Conservation (phyloP, 2,888 invertebrate genomes). For the Parascotia fuliginaria region DNA sequence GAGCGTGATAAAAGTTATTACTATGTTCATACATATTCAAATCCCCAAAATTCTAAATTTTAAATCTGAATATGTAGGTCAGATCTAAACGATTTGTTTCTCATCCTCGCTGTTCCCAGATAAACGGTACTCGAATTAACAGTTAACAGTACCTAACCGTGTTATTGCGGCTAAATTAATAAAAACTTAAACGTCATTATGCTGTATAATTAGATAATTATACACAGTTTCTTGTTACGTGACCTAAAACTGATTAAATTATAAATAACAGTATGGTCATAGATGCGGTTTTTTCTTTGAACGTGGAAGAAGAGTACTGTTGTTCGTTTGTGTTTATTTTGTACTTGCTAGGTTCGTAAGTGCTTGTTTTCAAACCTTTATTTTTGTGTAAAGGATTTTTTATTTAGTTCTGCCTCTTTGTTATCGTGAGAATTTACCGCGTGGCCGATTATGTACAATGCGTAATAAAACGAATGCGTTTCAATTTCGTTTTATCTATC, state of each 20-base stretch:
- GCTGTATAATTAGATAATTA: slow-evolving; percentile 15
- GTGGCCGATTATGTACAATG: background rate
- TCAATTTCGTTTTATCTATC: too few species aligned
- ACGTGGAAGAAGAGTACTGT: background rate
- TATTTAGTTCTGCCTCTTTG: background rate
- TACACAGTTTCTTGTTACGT: slow-evolving; percentile 21
- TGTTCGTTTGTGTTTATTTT: slow-evolving; percentile 1
- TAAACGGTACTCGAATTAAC: slow-evolving; percentile 23
- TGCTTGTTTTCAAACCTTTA: background rate
- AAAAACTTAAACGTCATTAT: slow-evolving; percentile 25
- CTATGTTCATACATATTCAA: too few species aligned
- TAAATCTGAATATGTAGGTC: background rate
- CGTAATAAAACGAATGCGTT: background rate
- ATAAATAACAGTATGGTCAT: slow-evolving; percentile 8
- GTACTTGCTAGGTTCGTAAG: background rate
- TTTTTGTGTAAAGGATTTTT: background rate
- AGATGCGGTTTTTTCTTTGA: background rate
- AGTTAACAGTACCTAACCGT: slow-evolving; percentile 26
- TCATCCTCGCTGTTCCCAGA: slow-evolving; percentile 15
- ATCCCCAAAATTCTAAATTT: background rate
- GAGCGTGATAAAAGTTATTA: too few species aligned
- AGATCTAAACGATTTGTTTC: slow-evolving; percentile 16
- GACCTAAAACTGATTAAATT: slow-evolving; percentile 20
- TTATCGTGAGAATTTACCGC: background rate
- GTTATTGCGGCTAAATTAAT: slow-evolving; percentile 25